Base-by-base conservation (phyloP, 1,140 invertebrate species). In the Rhyzopertha dominica region DNA sequence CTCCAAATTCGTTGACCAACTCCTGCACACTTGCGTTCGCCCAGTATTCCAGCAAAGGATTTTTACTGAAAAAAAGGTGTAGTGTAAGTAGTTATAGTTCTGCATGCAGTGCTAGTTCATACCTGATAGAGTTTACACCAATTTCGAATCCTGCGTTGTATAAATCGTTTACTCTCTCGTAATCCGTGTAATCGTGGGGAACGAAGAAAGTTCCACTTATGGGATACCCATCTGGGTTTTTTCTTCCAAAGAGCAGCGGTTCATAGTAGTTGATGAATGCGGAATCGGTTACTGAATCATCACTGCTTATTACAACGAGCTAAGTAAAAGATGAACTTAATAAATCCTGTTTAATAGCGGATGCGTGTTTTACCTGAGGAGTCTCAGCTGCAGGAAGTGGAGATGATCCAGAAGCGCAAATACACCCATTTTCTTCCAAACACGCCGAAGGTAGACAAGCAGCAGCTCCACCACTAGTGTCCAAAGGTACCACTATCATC, bases 101-200 rank as follows among this genome's bases (percentile, higher is more conserved):
- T n/a, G n/a, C n/a, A n/a, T n/a, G n/a, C n/a, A n/a, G n/a, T n/a
- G n/a, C n/a, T n/a, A n/a, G n/a, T n/a, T n/a, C n/a, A n/a, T 82
- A 81, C 45, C 67, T 71, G 25, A 80, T 74, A 3, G 77, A 80
- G 44, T 73, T 82, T 0, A 81, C 72, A 4, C 75, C 83, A 13
- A 87, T 85, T 67, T 87, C 85, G 42, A 79, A 76, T 1, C 83
- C 82, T 5, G 66, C 57, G 31, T 73, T 68, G 53, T 81, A 81
- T 0, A 85, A 58, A 40, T 82, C 69, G 38, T 82, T 76, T 9
- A 85, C 57, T 51, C 70, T 53, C 17, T 69, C 64, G 50, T 86
- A 87, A 62, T 85, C 76, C 0, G 81, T 81, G 53, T 82, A 84
- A 48, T 84, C 79, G 53, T 85, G 79, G 7, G 74, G 77, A 3